A percentile compares a stretch with the other conserved stretches of the same genome.
Evolutionary conservation across 2,113 vertebrate genomes (phyloP).

Genomic region (Eleginops maclovinus): DNA sequence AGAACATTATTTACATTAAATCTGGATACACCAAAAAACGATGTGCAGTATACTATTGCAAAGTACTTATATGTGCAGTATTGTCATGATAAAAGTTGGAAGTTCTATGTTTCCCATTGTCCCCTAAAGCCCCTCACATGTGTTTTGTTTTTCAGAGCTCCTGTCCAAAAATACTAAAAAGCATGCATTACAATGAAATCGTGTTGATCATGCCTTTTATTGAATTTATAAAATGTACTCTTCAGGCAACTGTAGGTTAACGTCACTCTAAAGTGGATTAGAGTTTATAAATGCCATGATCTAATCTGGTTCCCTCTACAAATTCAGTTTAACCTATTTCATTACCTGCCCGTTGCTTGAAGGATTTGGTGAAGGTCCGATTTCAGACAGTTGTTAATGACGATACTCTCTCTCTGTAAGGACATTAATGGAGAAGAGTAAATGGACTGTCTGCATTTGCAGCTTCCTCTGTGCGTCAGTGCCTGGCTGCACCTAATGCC

Average conservation of each 20-base stretch:
- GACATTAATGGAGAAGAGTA: background rate
- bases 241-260: background rate
- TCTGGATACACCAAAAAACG: no score
- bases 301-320: background rate
- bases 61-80: no score
- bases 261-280: background rate
- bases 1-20: no score
- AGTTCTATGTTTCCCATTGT: no score
- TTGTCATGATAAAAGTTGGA: no score
- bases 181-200: no score
- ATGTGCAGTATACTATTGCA: no score
- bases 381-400: constrained; percentile 3
- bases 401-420: background rate
- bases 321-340: background rate
- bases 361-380: background rate
- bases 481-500: background rate
- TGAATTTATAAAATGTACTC: background rate
- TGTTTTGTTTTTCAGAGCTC: no score
- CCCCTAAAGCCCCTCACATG: no score
- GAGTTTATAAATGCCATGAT: background rate
- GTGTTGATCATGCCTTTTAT: background rate
- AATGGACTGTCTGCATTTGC: constrained; percentile 14
- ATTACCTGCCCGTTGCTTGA: background rate
- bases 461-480: constrained; percentile 6
- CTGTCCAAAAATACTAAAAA: no score